These are phyloP conservation scores for Oegoconia quadripuncta DNA, from an alignment of 2,888 invertebrate species.

Conservation along the genomic window DNA sequence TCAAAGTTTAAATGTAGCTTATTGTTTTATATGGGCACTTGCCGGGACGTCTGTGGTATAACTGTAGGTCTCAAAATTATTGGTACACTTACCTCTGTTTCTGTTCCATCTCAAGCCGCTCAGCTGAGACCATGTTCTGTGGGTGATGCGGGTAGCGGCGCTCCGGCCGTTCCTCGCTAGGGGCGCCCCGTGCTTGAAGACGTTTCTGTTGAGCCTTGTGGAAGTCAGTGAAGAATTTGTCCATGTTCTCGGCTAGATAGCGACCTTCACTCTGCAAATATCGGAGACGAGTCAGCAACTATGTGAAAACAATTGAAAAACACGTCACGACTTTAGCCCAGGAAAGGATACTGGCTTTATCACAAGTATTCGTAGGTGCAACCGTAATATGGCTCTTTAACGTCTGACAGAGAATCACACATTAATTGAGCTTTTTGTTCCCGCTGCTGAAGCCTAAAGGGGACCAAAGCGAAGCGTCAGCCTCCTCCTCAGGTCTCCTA, in stretches of 20 bases:
- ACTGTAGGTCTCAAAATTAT: too few relatives aligned
- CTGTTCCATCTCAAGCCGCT: slow-evolving; percentile 63
- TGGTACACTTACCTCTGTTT: slow-evolving; percentile 66
- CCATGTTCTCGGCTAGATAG: slow-evolving; percentile 76
- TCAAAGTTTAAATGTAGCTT: too few relatives aligned
- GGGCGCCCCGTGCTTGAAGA: slow-evolving; percentile 49
- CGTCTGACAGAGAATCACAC: neutral
- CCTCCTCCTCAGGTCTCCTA: too few relatives aligned
- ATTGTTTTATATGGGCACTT: too few relatives aligned
- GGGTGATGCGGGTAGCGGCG: slow-evolving; percentile 35
- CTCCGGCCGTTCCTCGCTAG: slow-evolving; percentile 20
- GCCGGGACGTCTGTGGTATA: neutral
- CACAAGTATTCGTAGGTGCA: too few relatives aligned
- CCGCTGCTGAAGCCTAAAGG: too few relatives aligned
- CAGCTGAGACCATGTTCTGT: slow-evolving; percentile 59
- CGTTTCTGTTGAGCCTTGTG: slow-evolving; percentile 80
- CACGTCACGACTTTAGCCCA: too few relatives aligned
- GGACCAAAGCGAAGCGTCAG: too few relatives aligned
- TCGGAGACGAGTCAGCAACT: neutral
- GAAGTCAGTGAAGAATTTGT: slow-evolving; percentile 86
- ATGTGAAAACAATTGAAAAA: neutral
- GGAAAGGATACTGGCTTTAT: too few relatives aligned
- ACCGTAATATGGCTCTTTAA: too few relatives aligned
- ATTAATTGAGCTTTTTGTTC: too few relatives aligned
- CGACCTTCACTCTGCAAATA: slow-evolving; percentile 58